These are phyloP conservation scores for Marcusenius ussheri DNA, from an alignment of 2,113 vertebrate genomes.

Conservation along the genomic window DNA sequence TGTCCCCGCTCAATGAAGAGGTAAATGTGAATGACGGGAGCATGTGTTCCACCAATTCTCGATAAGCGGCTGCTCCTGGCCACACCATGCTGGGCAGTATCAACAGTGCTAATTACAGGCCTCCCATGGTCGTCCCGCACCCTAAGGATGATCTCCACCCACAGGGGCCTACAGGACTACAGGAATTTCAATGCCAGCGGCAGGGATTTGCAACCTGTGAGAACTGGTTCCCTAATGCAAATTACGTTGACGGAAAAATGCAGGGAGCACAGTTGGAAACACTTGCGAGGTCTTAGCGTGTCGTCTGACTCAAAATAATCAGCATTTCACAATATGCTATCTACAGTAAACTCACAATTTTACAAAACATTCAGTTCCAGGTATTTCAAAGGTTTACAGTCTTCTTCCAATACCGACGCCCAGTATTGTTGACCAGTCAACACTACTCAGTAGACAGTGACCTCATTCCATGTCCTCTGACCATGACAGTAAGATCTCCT, in stretches of 20 bases:
- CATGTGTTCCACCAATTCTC: neutral
- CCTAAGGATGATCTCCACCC: neutral
- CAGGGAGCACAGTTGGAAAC: neutral
- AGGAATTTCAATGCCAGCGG: neutral
- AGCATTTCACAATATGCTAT: neutral
- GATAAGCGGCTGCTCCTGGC: neutral
- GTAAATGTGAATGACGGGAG: neutral
- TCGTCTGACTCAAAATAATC: neutral
- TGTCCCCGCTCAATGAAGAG: neutral
- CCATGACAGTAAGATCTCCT: neutral
- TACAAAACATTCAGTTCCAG: neutral
- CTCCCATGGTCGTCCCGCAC: neutral
- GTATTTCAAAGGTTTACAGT: neutral
- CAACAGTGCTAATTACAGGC: neutral
- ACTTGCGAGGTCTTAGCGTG: neutral
- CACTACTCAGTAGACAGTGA: neutral
- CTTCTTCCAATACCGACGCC: neutral
- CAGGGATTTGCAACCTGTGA: neutral
- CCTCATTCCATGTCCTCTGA: neutral
- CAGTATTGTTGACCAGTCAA: conserved; percentile 11
- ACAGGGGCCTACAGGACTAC: neutral
- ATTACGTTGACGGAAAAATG: neutral
- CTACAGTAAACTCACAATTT: neutral
- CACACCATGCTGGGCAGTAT: neutral
- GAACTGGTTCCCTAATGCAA: neutral